phyloP scores from a whole-genome alignment of 2,113 vertebrate species.

The Psilopsiagon aurifrons region DNA sequence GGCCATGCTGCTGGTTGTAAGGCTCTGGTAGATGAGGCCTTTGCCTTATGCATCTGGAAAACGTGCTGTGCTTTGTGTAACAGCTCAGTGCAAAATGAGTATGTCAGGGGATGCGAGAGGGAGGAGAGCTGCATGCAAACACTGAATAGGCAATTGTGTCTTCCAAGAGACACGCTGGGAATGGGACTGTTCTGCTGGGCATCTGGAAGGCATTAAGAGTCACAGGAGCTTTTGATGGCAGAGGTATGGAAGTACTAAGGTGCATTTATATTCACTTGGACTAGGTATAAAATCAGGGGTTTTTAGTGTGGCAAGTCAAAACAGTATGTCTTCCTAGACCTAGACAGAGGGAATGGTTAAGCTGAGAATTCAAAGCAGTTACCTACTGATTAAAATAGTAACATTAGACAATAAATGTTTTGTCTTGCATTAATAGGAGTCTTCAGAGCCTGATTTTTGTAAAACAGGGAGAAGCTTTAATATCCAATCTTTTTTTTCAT shows the following conservation, averaged over 20 bases:
- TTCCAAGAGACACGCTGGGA: neutral
- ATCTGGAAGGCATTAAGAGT: conserved; percentile 1
- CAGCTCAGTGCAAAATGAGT: neutral
- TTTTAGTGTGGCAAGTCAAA: neutral
- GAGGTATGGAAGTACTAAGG: neutral
- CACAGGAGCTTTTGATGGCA: neutral
- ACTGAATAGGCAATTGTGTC: neutral
- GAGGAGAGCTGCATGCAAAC: conserved; percentile 7
- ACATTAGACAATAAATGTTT: neutral
- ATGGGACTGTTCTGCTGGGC: neutral
- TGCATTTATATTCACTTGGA: neutral
- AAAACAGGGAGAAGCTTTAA: neutral
- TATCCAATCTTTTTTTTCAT: neutral
- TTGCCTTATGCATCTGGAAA: neutral
- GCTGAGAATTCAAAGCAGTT: neutral
- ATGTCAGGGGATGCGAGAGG: neutral
- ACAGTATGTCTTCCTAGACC: neutral
- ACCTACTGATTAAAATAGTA: neutral
- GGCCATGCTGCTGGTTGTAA: neutral
- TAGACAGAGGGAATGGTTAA: neutral
- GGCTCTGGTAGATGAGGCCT: neutral
- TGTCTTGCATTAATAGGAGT: neutral
- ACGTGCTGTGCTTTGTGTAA: neutral
- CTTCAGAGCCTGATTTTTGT: neutral
- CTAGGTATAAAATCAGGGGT: neutral